phyloP scores from a whole-genome alignment of 1,140 invertebrate genomes.

The Batillaria attramentaria region DNA sequence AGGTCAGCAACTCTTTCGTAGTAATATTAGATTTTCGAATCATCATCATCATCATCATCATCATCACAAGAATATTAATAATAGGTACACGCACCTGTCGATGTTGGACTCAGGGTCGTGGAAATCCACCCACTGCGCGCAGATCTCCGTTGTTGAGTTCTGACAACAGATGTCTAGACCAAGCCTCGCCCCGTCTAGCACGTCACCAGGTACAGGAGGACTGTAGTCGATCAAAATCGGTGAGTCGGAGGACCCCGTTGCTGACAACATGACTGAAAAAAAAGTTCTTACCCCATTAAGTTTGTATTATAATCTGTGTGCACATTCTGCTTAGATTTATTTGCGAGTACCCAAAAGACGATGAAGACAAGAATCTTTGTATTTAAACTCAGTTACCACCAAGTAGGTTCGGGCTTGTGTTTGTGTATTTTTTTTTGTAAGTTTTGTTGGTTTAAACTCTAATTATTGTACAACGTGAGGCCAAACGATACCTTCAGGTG shows the following conservation, averaged over 20 bases:
- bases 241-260: constrained; percentile 40
- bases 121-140: constrained; percentile 48
- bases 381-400: too few relatives aligned
- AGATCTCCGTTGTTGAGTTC: constrained; percentile 28
- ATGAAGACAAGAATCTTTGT: too few relatives aligned
- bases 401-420: too few relatives aligned
- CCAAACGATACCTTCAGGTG: too few relatives aligned
- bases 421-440: not conserved
- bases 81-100: constrained; percentile 32
- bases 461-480: too few relatives aligned
- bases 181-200: constrained; percentile 41
- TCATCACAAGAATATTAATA: not conserved
- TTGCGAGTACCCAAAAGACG: too few relatives aligned
- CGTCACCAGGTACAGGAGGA: constrained; percentile 39
- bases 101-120: constrained; percentile 49
- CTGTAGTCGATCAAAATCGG: constrained; percentile 50
- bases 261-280: constrained; percentile 44
- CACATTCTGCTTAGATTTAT: not conserved
- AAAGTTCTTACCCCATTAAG: not conserved
- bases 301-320: not conserved
- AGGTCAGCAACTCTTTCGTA: too few relatives aligned
- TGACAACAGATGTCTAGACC: constrained; percentile 38
- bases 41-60: too few relatives aligned
- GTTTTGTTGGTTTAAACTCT: too few relatives aligned
- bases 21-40: too few relatives aligned